phyloP scores from a whole-genome alignment of 2,888 invertebrate species.

The Trissonchulus latispiculum region DNA sequence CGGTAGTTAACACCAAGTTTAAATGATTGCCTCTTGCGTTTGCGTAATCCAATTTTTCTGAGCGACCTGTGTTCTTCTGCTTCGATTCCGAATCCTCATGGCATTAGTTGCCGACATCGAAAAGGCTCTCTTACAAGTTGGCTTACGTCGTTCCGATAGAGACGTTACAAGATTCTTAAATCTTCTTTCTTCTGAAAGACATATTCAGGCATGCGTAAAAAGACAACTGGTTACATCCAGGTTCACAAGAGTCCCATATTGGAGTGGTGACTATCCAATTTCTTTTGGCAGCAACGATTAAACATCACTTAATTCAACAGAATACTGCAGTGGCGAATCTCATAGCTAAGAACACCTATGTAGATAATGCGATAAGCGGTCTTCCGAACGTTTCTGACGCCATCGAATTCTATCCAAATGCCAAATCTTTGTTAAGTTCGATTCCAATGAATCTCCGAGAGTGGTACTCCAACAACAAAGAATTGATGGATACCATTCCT shows the following conservation, averaged over 20 bases:
- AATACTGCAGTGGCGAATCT: not conserved
- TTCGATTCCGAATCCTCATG: not conserved
- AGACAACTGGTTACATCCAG: not conserved
- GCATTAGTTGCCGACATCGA: not conserved
- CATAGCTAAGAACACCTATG: not conserved
- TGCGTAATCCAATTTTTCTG: constrained; percentile 17
- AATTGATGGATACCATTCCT: not conserved
- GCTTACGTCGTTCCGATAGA: too few relatives aligned
- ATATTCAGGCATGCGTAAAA: not conserved
- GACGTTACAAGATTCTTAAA: not conserved
- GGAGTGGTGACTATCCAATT: not conserved
- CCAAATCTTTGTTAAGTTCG: not conserved
- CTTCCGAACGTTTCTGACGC: not conserved
- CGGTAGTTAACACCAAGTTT: too few relatives aligned
- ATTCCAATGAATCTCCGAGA: not conserved
- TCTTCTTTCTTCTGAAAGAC: not conserved
- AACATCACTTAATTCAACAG: not conserved
- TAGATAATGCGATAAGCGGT: not conserved
- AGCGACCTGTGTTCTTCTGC: not conserved
- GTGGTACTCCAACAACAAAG: not conserved
- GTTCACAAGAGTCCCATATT: not conserved
- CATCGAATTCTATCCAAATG: not conserved
- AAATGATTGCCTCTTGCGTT: constrained; percentile 19
- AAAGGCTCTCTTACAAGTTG: not conserved
- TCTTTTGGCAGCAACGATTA: not conserved